A percentile compares a stretch with the other conserved stretches of the same genome.
Evolutionary conservation across 1,140 invertebrate species (phyloP).

Genomic region (Hypsibius dujardini): DNA sequence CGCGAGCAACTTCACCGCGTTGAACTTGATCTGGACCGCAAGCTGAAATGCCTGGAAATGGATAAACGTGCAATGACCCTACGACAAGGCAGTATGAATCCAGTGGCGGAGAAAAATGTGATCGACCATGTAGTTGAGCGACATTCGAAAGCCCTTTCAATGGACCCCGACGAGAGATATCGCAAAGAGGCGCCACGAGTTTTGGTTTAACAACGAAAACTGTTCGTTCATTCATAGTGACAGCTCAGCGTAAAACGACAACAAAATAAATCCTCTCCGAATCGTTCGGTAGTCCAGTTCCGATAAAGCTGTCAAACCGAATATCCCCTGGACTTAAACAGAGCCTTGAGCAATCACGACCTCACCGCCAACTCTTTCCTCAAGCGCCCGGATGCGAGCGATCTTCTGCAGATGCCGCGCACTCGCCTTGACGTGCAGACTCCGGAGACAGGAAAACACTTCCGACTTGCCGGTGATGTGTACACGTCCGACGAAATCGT

Average conservation of each 20-base stretch:
- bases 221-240: too few relatives aligned
- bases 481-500: neutral
- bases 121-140: neutral
- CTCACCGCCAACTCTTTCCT: too few relatives aligned
- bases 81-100: neutral
- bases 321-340: too few relatives aligned
- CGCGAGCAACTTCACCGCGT: neutral
- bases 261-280: too few relatives aligned
- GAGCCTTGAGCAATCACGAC: too few relatives aligned
- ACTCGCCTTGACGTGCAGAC: neutral
- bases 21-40: conserved; percentile 12
- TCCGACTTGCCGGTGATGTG: conserved; percentile 6
- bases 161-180: conserved; percentile 10
- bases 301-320: too few relatives aligned
- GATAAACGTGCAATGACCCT: neutral
- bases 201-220: neutral
- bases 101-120: neutral
- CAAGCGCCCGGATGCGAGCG: too few relatives aligned
- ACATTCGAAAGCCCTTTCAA: neutral
- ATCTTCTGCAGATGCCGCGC: neutral
- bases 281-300: too few relatives aligned
- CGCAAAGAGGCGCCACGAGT: neutral
- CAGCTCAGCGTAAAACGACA: too few relatives aligned
- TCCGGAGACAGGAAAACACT: neutral
- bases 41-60: conserved; percentile 10